Evolutionary conservation across 2,113 vertebrate species (phyloP), one percentile per base, ranked within the genome.

Genomic region (Genyomyrus donnyi): DNA sequence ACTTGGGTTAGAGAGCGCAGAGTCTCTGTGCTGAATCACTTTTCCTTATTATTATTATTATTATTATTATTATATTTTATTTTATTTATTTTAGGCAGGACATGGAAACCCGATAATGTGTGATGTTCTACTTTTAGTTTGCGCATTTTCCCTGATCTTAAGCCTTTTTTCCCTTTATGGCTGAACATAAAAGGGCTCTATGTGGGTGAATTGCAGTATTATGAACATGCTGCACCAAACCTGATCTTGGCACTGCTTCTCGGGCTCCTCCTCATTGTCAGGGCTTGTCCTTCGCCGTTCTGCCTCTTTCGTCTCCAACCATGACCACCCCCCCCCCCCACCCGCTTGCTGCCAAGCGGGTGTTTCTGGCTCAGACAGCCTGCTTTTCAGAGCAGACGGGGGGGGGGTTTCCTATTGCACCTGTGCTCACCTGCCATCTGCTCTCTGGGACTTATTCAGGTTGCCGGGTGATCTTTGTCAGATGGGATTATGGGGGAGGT

Each of bases 371-470:
- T 85, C 53, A 17, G 77, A 49, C 84, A 48, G 80, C 50, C 10
- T 58, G 46, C 58, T 49, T 49, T 90, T 87, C 83, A 74, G 35
- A 74, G 49, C 80, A 27, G 53, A 56, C 52, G 52, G 21, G 35
- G 35, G 17, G 27, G 46, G 56, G 88, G 83, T 77, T 87, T 84
- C 83, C 62, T 31, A 17, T 89, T 89, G 89, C 89, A 88, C 24
- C 15, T 52, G 56, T 70, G n/a, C 49, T 27, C 84, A 49, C 80
- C 90, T 87, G 77, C 91, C 89, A 91, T 89, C 88, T 89, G 88
- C 27, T 74, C 6, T 80, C 83, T 85, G 80, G 62, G 85, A 58
- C 48, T 39, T 66, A 46, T 56, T 31, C 49, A 90, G 50, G 87
- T 48, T 39, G n/a, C 74, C 2, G 58, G 21, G 42, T 27, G 74